phyloP scores from a whole-genome alignment of 2,797 vertebrate genomes.

The Rhynchonycteris naso region DNA sequence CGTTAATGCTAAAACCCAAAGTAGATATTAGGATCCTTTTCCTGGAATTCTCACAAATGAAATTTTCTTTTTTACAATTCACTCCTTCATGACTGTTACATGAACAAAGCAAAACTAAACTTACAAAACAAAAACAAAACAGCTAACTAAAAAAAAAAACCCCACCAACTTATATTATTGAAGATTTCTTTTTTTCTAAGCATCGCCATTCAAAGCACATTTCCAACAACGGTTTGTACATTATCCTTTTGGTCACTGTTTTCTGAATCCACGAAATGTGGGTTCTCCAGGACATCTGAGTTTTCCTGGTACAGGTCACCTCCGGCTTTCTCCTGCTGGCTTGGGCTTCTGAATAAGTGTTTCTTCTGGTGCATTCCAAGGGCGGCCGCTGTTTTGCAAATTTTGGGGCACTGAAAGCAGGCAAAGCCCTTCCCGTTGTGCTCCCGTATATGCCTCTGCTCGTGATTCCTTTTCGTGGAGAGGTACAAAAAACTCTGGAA shows the following conservation, averaged over 20 bases:
- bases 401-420: constrained; percentile 91
- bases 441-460: constrained; percentile 93
- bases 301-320: constrained; percentile 78
- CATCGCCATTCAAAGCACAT: constrained; percentile 79
- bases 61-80: constrained; percentile 51
- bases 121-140: not conserved
- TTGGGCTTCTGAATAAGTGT: constrained; percentile 88
- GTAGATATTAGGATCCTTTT: constrained; percentile 74
- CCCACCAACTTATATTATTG: constrained; percentile 44
- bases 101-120: constrained; percentile 67
- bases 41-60: constrained; percentile 66
- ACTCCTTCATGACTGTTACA: constrained; percentile 68
- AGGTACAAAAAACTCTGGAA: constrained; percentile 98
- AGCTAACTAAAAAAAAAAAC: constrained; percentile 31
- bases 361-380: constrained; percentile 92
- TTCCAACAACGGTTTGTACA: constrained; percentile 73
- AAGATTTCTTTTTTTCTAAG: constrained; percentile 40
- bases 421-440: constrained; percentile 89
- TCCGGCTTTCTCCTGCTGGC: constrained; percentile 84
- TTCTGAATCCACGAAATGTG: constrained; percentile 80
- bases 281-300: constrained; percentile 76
- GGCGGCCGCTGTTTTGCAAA: constrained; percentile 91
- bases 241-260: constrained; percentile 82
- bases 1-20: constrained; percentile 76
- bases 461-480: constrained; percentile 97